Percentiles rank a stretch among this genome's conserved stretches.
Evolutionary conservation across 2,113 vertebrate genomes (phyloP).

Genomic region (Sander lucioperca): DNA sequence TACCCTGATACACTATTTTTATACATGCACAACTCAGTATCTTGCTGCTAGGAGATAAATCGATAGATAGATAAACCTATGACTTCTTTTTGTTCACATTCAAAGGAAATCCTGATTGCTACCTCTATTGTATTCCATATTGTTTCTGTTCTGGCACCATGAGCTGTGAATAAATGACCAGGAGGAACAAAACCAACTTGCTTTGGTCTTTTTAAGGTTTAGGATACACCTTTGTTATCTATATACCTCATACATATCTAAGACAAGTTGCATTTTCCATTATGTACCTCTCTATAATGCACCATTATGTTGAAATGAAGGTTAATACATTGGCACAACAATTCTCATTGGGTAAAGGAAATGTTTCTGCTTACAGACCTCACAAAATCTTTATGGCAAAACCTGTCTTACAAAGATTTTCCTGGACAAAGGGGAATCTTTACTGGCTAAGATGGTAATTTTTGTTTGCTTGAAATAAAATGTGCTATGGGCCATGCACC

Average conservation of each 20-base stretch:
- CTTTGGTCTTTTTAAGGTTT: neutral
- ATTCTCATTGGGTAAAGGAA: neutral
- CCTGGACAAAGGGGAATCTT: neutral
- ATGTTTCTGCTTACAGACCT: neutral
- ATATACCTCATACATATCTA: neutral
- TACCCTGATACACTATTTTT: conserved; percentile 60
- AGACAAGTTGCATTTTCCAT: neutral
- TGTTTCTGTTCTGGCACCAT: neutral
- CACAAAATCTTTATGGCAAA: neutral
- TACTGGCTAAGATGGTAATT: neutral
- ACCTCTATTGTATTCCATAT: neutral
- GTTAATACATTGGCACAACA: neutral
- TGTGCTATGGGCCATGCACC: neutral
- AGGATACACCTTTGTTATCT: neutral
- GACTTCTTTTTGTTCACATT: neutral
- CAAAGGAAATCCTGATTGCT: neutral
- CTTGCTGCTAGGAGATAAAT: neutral
- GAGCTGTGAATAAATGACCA: neutral
- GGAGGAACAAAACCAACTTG: neutral
- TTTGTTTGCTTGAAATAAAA: neutral
- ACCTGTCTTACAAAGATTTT: neutral
- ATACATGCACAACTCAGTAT: conserved; percentile 20
- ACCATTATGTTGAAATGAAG: neutral
- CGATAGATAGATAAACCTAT: neutral
- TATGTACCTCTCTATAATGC: neutral